Percentiles rank a stretch among this genome's conserved stretches.
These are phyloP conservation scores for Ooceraea biroi DNA, from an alignment of 1,140 invertebrate species.

Conservation along the genomic window DNA sequence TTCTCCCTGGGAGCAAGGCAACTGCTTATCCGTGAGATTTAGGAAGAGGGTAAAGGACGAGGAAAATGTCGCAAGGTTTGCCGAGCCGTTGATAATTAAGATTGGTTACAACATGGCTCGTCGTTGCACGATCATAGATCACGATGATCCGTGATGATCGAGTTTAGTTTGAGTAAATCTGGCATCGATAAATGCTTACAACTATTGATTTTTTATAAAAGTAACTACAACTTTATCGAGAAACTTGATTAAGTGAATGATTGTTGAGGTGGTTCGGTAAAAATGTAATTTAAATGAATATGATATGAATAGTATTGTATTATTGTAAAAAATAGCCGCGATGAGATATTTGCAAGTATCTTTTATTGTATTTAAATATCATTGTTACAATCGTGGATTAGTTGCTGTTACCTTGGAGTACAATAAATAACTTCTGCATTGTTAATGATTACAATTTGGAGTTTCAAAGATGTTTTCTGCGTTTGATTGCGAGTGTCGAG, in stretches of 20 bases:
- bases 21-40: conserved; percentile 40
- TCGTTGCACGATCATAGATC: neutral
- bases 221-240: neutral
- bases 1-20: neutral
- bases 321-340: neutral
- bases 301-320: neutral
- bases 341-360: neutral
- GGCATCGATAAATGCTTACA: neutral
- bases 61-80: conserved; percentile 23
- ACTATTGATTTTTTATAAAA: neutral
- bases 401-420: too few species aligned
- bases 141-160: neutral
- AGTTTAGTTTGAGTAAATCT: conserved; percentile 7
- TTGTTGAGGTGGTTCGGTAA: neutral
- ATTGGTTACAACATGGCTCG: neutral
- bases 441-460: neutral
- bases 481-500: neutral
- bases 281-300: neutral
- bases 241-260: neutral
- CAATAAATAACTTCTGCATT: neutral
- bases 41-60: neutral
- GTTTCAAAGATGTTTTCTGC: neutral
- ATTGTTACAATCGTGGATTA: neutral
- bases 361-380: neutral
- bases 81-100: conserved; percentile 39